These are phyloP conservation scores for Oreortyx pictus DNA, from an alignment of 2,797 vertebrate species.

Conservation along the genomic window DNA sequence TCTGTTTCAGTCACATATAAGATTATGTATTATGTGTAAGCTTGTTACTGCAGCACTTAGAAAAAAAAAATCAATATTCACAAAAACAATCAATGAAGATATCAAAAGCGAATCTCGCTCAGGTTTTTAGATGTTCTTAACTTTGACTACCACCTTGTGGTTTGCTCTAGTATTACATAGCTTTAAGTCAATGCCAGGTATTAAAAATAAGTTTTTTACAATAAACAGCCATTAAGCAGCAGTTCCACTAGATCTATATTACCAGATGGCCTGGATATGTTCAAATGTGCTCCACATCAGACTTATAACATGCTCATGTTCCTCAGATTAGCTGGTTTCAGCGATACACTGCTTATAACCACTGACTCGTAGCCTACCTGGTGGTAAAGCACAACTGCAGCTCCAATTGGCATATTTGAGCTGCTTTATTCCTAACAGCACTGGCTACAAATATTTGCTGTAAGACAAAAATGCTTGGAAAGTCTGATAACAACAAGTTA, in stretches of 20 bases:
- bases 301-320: background rate
- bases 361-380: background rate
- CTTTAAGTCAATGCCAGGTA: constrained; percentile 17
- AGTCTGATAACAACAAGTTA: background rate
- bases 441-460: background rate
- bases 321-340: constrained; percentile 12
- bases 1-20: background rate
- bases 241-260: background rate
- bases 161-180: constrained; percentile 74
- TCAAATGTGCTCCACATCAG: constrained; percentile 9
- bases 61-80: constrained; percentile 46
- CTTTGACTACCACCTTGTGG: constrained; percentile 85
- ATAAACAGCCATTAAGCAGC: constrained; percentile 14
- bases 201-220: constrained; percentile 2
- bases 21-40: background rate
- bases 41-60: constrained; percentile 32
- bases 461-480: background rate
- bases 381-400: background rate
- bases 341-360: background rate
- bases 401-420: background rate
- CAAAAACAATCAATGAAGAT: constrained; percentile 57
- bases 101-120: constrained; percentile 23
- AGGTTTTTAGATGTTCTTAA: constrained; percentile 77
- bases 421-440: background rate
- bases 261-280: constrained; percentile 26